phyloP scores from a whole-genome alignment of 1,140 invertebrate species.

The Drusus annulatus region DNA sequence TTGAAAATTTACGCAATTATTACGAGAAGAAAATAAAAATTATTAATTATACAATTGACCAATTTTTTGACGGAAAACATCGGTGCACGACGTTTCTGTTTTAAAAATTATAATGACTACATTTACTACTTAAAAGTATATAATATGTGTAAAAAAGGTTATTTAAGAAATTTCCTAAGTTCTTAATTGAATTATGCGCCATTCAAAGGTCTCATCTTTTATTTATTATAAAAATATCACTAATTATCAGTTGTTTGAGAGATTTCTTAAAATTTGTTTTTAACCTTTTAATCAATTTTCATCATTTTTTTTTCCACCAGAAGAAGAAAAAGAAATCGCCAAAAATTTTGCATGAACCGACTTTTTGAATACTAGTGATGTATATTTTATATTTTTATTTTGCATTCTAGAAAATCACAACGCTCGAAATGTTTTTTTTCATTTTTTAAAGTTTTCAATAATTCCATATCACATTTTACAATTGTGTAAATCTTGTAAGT shows the following conservation, averaged over 20 bases:
- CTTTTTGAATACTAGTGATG: too few relatives aligned
- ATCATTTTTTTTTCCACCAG: too few relatives aligned
- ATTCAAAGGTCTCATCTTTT: background rate
- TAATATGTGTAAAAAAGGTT: slow-evolving; percentile 37
- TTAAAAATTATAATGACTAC: slow-evolving; percentile 40
- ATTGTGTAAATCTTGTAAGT: too few relatives aligned
- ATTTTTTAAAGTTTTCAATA: too few relatives aligned
- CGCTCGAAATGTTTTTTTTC: too few relatives aligned
- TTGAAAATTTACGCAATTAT: background rate
- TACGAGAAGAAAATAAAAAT: slow-evolving; percentile 7
- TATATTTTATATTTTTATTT: too few relatives aligned
- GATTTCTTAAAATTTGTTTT: background rate
- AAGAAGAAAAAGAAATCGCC: too few relatives aligned
- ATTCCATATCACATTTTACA: too few relatives aligned
- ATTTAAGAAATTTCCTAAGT: slow-evolving; percentile 47
- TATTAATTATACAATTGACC: slow-evolving; percentile 50
- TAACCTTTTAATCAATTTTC: too few relatives aligned
- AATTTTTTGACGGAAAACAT: slow-evolving; percentile 52
- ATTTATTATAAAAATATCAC: too few relatives aligned
- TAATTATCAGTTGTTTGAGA: slow-evolving; percentile 8
- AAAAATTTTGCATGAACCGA: too few relatives aligned
- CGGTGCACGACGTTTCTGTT: slow-evolving; percentile 4
- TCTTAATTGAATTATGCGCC: slow-evolving; percentile 39
- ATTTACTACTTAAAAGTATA: slow-evolving; percentile 22
- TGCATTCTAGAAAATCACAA: too few relatives aligned